Base-by-base conservation (phyloP, 2,797 vertebrate species). In the Tadarida brasiliensis region DNA sequence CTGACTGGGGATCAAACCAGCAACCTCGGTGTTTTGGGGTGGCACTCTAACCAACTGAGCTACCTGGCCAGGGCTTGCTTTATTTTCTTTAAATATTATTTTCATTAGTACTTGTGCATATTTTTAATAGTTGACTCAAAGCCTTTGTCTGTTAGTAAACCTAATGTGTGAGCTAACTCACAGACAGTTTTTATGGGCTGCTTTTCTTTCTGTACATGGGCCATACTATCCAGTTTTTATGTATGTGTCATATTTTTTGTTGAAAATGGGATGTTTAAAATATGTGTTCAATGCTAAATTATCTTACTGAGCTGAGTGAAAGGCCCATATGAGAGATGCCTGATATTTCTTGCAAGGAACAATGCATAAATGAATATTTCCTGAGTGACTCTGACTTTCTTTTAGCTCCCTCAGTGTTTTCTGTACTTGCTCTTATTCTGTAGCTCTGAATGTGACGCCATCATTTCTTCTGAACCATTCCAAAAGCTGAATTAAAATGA, bases 61-160 rank as follows among this genome's bases (percentile, higher is more conserved):
- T 33, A 35, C 9, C 30, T 1, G 0, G 4, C 65, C 65, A 68
- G 17, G 57, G 28, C 28, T 63, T 63, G 28, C 61, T 30, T 35
- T n/a, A 44, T 68, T 68, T 68, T 20, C 17, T 87, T 83, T 73
- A 59, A 10, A 12, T 78, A 54, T 49, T 83, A 33, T 61, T 17
- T 87, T 11, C 17, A 57, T 94, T 86, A 54, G 7, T 67, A 39
- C 49, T 87, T 54, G 8, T 73, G 77, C 4, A 5, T 81, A 83
- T 88, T 84, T 91, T 71, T 81, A 77, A 74, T 14, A 74, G 20
- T 35, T 91, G 33, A 65, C 47, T 88, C 73, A 80, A 94, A 44
- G 3, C 61, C 4, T 74, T 87, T 78, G 17, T 78, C 47, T 49
- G 20, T 71, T 80, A 87, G 19, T 83, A 54, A 63, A 87, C 14